phyloP scores from a whole-genome alignment of 2,113 vertebrate genomes.

The Labeo catla region DNA sequence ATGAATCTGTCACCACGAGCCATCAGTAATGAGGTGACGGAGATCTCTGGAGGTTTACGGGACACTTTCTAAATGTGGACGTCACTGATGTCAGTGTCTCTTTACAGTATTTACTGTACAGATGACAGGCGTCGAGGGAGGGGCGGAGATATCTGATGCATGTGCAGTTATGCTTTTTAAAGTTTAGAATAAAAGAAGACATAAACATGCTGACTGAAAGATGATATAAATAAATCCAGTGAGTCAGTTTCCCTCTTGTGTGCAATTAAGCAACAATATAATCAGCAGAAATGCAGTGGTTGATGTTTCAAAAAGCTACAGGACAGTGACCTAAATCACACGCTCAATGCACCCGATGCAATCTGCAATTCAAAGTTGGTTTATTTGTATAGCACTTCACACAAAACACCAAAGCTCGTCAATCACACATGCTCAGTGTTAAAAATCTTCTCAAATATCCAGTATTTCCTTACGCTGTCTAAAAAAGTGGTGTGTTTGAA shows the following conservation, averaged over 20 bases:
- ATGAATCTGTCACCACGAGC: not conserved
- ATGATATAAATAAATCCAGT: not conserved
- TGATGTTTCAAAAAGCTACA: not conserved
- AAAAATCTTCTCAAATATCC: not conserved
- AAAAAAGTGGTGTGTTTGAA: not conserved
- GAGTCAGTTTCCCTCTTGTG: not conserved
- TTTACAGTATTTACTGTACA: not conserved
- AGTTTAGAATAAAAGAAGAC: no score
- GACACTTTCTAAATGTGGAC: conserved; percentile 3
- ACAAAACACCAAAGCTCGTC: not conserved
- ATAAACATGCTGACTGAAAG: conserved; percentile 9
- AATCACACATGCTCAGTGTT: not conserved
- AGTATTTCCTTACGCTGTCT: not conserved
- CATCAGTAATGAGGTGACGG: not conserved
- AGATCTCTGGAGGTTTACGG: conserved; percentile 8
- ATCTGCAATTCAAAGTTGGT: not conserved
- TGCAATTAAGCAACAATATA: not conserved
- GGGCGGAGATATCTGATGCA: not conserved
- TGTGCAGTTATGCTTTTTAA: not conserved
- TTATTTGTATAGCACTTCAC: not conserved
- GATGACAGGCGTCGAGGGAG: not conserved
- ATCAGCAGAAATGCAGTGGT: conserved; percentile 1
- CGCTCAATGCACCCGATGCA: not conserved
- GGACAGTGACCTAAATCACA: not conserved
- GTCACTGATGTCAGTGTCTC: not conserved